These are phyloP conservation scores for Bursaphelenchus mucronatus DNA, from an alignment of 1,140 invertebrate species.

Conservation along the genomic window DNA sequence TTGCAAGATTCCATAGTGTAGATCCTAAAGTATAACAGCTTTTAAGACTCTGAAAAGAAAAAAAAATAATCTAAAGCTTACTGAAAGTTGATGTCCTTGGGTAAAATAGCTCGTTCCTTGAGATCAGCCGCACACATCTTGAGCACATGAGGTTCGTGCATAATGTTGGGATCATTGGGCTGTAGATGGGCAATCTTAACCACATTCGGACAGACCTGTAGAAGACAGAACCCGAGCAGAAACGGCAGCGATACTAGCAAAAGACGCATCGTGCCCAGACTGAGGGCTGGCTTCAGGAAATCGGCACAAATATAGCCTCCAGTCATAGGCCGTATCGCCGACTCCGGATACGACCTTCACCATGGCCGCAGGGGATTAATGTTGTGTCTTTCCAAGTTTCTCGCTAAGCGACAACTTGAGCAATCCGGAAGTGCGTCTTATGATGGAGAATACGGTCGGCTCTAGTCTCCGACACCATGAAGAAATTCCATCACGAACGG, in stretches of 20 bases:
- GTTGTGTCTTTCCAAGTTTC: too few species aligned
- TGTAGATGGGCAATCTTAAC: conserved; percentile 56
- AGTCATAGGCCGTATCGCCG: too few species aligned
- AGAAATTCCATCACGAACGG: too few species aligned
- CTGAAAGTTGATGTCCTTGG: conserved; percentile 51
- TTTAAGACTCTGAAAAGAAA: background rate
- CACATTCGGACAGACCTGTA: background rate
- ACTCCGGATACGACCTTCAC: too few species aligned
- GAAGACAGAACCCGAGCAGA: background rate
- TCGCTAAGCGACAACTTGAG: too few species aligned
- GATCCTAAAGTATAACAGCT: conserved; percentile 38
- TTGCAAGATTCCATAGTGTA: conserved; percentile 60
- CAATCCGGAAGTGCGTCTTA: too few species aligned
- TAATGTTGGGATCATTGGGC: conserved; percentile 56
- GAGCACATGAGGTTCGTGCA: conserved; percentile 49
- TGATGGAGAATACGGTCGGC: too few species aligned
- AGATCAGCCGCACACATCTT: conserved; percentile 50
- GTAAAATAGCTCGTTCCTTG: conserved; percentile 54
- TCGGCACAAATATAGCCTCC: too few species aligned
- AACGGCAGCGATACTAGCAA: background rate
- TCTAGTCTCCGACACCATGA: too few species aligned
- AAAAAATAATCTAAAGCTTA: conserved; percentile 19
- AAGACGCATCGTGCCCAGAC: background rate
- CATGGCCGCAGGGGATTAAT: too few species aligned
- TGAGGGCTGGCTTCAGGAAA: too few species aligned